phyloP scores from a whole-genome alignment of 2,113 vertebrate species.

The Athene cunicularia region DNA sequence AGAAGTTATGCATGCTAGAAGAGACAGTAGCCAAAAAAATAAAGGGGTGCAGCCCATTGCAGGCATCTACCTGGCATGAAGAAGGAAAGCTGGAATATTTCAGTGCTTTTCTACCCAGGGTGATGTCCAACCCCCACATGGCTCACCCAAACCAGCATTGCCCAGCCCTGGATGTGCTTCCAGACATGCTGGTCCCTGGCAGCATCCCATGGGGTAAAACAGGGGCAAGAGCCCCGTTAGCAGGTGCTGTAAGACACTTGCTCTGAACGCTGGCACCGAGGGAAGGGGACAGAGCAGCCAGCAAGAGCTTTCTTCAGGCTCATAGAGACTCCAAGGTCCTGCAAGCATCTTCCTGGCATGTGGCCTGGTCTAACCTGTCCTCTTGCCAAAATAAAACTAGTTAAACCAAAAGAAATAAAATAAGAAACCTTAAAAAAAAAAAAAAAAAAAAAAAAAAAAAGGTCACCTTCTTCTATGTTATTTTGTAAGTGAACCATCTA shows the following conservation, averaged over 20 bases:
- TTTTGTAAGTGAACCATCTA: background rate
- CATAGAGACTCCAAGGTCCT: background rate
- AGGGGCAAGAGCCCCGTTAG: rapidly evolving
- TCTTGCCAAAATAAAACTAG: background rate
- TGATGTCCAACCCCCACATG: background rate
- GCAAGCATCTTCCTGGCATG: background rate
- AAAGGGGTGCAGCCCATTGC: background rate
- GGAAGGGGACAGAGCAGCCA: background rate
- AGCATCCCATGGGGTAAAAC: background rate
- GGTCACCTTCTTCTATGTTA: background rate
- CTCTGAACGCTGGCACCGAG: background rate
- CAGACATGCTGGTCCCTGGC: background rate
- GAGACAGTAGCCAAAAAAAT: background rate
- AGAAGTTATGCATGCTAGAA: rapidly evolving
- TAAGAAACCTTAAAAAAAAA: background rate
- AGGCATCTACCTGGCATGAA: background rate
- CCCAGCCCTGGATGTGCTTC: background rate
- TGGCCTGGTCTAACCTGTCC: background rate
- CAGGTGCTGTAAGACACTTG: rapidly evolving
- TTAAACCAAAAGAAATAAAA: background rate
- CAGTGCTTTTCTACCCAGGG: background rate
- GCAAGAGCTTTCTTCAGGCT: background rate
- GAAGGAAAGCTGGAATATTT: background rate
- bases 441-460: background rate
- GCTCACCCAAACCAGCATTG: rapidly evolving